Evolutionary conservation across 2,888 invertebrate species (phyloP), one percentile per base, ranked within the genome.

Genomic region (Clivina fossor): DNA sequence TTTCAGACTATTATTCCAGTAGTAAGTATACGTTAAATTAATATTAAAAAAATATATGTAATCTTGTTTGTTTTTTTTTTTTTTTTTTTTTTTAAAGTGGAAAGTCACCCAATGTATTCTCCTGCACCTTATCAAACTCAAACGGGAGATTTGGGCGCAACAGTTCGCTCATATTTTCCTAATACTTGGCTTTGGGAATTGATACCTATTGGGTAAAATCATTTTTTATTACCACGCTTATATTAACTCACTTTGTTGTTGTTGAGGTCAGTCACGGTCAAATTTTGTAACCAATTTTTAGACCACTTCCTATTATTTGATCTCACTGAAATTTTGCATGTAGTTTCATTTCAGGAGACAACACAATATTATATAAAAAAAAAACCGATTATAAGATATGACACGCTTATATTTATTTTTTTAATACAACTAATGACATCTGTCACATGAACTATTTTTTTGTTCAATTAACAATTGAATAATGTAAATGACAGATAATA

Each of bases 161-260:
- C 69, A 2, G 67, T 73, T 2, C 62, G 80, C 51, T 75, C 76
- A 0, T 74, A 72, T 58, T 78, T 78, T 59, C 80, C 80, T 1
- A 80, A 85, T 77, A 83, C 85, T 0, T 86, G 85, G 85, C 69
- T 86, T 1, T 86, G 85, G 85, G 81, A 84, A 11, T 64, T 82
- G 33, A 69, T 77, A 15, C 72, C 75, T 8, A 73, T 74, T 5
- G 73, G 74, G 78, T 78, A 68, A 60, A 58, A 38, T 15, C 5
- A 15, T 11, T 32, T 32, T 32, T 7, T 32, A n/a, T n/a, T n/a
- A n/a, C n/a, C n/a, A n/a, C n/a, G n/a, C n/a, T n/a, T n/a, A n/a
- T n/a, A n/a, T n/a, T n/a, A n/a, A n/a, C n/a, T n/a, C n/a, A n/a
- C n/a, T n/a, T n/a, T n/a, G n/a, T n/a, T n/a, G n/a, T n/a, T n/a